These are phyloP conservation scores for Halictus rubicundus DNA, from an alignment of 1,140 invertebrate genomes.

Conservation along the genomic window DNA sequence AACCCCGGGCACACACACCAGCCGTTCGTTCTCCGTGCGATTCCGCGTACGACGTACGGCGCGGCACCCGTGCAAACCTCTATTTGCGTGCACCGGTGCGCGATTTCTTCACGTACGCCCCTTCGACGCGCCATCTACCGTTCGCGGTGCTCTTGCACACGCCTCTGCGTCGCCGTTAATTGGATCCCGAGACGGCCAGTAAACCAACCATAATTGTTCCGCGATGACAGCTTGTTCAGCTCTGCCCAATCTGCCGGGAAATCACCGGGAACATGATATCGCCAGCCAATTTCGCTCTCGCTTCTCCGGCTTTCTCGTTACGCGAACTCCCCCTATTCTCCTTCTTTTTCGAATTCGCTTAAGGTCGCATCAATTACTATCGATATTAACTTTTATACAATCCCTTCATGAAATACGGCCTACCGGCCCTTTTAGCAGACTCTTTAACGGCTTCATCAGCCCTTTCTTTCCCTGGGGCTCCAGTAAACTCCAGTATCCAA, in stretches of 20 bases:
- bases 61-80: slow-evolving; percentile 6
- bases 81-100: slow-evolving; percentile 22
- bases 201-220: neutral
- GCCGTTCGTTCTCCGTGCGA: neutral
- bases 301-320: no score
- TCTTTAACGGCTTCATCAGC: no score
- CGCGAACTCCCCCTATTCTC: no score
- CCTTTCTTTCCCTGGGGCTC: no score
- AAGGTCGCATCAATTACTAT: no score
- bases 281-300: no score
- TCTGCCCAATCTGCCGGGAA: neutral
- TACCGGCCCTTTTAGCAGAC: no score
- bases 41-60: slow-evolving; percentile 26
- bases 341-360: no score
- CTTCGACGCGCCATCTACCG: slow-evolving; percentile 9
- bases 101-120: slow-evolving; percentile 24
- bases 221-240: neutral
- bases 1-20: neutral
- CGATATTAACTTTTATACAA: no score
- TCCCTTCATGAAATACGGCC: no score
- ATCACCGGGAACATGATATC: neutral
- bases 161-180: slow-evolving; percentile 12
- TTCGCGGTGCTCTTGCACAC: neutral
- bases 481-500: no score
- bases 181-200: neutral